Evolutionary conservation across 2,888 invertebrate genomes (phyloP).

Genomic region (Steinernema carpocapsae): DNA sequence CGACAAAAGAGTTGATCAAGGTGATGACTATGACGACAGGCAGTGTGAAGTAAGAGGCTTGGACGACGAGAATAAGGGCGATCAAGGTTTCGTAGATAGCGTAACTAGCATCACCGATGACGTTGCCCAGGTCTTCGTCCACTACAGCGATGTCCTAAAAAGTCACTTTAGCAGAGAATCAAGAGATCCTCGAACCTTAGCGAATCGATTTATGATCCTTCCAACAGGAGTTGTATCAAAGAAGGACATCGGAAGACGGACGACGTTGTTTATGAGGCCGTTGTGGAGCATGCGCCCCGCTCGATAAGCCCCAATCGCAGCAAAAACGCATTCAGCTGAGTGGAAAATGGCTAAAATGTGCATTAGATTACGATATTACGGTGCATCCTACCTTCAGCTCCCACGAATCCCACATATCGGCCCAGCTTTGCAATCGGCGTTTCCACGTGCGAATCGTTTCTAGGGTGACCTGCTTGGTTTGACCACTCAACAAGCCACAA

Average conservation of each 20-base stretch:
- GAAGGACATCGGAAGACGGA: slow-evolving; percentile 70
- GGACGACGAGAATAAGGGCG: background rate
- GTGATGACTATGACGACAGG: background rate
- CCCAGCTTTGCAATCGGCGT: no score
- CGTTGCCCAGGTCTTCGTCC: background rate
- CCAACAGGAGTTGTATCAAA: slow-evolving; percentile 71
- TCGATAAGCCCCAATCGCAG: slow-evolving; percentile 70
- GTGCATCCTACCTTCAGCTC: background rate
- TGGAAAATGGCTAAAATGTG: slow-evolving; percentile 62
- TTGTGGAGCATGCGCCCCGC: slow-evolving; percentile 70
- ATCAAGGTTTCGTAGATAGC: background rate
- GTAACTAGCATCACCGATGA: background rate
- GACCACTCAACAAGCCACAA: background rate
- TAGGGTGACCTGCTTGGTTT: no score
- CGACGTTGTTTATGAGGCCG: slow-evolving; percentile 66
- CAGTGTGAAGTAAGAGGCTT: background rate
- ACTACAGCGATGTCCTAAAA: slow-evolving; percentile 43
- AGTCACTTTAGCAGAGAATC: no score
- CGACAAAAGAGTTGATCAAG: background rate
- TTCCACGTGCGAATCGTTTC: no score
- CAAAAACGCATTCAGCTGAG: slow-evolving; percentile 61
- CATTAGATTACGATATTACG: no score
- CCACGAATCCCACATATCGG: background rate
- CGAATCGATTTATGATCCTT: slow-evolving; percentile 70
- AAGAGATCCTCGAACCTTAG: no score